A percentile compares a stretch with the other conserved stretches of the same genome.
These are phyloP conservation scores for Amphimallon solstitiale DNA, from an alignment of 2,888 invertebrate genomes.

Conservation along the genomic window DNA sequence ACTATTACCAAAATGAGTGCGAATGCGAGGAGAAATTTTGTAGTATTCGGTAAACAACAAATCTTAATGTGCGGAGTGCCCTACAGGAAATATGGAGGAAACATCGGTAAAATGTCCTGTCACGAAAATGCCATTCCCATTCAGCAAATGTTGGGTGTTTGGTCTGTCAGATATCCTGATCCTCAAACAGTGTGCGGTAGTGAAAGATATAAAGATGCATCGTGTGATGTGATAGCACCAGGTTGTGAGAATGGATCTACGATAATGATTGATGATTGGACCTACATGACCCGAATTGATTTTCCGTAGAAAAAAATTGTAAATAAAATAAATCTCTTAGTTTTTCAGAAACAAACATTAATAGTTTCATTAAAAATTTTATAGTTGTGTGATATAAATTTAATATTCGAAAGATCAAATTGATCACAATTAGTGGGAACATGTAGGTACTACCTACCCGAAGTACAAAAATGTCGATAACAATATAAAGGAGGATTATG, in stretches of 20 bases:
- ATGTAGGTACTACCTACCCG: no score
- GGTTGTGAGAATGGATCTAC: constrained; percentile 43
- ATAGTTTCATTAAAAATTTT: background rate
- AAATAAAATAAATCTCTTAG: constrained; percentile 8
- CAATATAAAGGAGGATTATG: no score
- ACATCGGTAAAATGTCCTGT: constrained; percentile 31
- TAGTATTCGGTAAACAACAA: constrained; percentile 14
- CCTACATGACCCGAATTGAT: constrained; percentile 41
- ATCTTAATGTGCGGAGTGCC: constrained; percentile 12
- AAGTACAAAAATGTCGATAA: no score
- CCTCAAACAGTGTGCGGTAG: constrained; percentile 24
- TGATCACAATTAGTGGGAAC: no score
- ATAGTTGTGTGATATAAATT: no score
- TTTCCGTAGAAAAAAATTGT: constrained; percentile 28
- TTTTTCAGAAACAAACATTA: background rate
- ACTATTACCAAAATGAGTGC: constrained; percentile 15
- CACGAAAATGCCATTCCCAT: constrained; percentile 28
- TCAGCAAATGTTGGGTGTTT: constrained; percentile 26
- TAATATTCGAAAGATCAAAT: no score
- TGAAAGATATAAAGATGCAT: constrained; percentile 34
- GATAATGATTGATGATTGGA: constrained; percentile 43
- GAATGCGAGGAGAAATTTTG: constrained; percentile 23
- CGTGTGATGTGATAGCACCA: constrained; percentile 40
- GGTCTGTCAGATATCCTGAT: constrained; percentile 41
- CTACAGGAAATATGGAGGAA: constrained; percentile 19